Percentiles rank a stretch among this genome's conserved stretches.
These are phyloP conservation scores for Marisa cornuarietis DNA, from an alignment of 1,140 invertebrate species.

Conservation along the genomic window DNA sequence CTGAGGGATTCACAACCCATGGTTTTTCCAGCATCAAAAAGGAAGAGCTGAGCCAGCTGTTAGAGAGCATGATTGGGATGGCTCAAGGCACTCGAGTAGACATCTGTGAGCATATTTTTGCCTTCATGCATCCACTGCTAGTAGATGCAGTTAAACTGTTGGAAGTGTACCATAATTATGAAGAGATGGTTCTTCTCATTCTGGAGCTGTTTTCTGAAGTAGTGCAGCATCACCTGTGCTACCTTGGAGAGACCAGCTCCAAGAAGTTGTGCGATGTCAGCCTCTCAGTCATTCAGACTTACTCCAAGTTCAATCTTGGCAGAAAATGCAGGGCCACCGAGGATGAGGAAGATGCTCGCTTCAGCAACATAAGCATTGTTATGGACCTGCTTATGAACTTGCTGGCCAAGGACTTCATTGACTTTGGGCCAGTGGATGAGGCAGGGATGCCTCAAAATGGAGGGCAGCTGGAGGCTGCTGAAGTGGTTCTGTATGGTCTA, in stretches of 20 bases:
- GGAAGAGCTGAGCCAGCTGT: slow-evolving; percentile 72
- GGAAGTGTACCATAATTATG: slow-evolving; percentile 82
- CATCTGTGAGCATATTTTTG: slow-evolving; percentile 73
- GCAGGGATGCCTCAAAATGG: slow-evolving; percentile 32
- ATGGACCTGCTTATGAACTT: slow-evolving; percentile 79
- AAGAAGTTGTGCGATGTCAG: slow-evolving; percentile 73
- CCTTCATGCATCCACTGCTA: slow-evolving; percentile 74
- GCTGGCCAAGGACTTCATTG: slow-evolving; percentile 77
- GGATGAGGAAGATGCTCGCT: slow-evolving; percentile 76
- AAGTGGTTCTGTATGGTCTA: slow-evolving; percentile 78
- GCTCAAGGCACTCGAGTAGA: slow-evolving; percentile 71
- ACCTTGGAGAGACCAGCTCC: slow-evolving; percentile 67
- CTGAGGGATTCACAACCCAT: slow-evolving; percentile 70
- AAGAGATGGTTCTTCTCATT: slow-evolving; percentile 80
- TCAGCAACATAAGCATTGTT: slow-evolving; percentile 76
- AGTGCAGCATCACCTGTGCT: slow-evolving; percentile 76
- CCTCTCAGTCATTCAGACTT: slow-evolving; percentile 75
- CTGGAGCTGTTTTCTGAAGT: slow-evolving; percentile 80
- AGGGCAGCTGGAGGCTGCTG: slow-evolving; percentile 67
- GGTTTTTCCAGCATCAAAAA: slow-evolving; percentile 73
- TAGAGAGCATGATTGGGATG: slow-evolving; percentile 77
- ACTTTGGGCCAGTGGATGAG: slow-evolving; percentile 63
- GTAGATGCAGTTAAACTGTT: slow-evolving; percentile 75
- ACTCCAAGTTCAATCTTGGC: slow-evolving; percentile 73
- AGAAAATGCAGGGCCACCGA: slow-evolving; percentile 31